These are phyloP conservation scores for Dryobotodes eremita DNA, from an alignment of 2,888 invertebrate genomes.

Conservation along the genomic window DNA sequence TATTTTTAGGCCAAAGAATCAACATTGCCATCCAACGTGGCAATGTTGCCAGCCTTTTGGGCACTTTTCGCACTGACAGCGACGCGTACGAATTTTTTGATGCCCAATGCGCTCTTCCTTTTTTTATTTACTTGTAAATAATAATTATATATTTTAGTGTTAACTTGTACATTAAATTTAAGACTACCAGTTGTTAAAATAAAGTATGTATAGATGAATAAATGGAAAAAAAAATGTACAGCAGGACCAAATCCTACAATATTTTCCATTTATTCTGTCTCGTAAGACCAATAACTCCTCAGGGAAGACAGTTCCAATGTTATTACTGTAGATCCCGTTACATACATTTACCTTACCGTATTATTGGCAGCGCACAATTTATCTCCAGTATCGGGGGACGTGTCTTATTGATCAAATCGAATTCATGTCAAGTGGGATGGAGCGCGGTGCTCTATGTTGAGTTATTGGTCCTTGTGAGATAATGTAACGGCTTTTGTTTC, in stretches of 20 bases:
- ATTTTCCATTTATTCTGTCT: constrained; percentile 22
- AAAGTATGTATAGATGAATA: background rate
- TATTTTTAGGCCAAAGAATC: background rate
- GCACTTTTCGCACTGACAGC: background rate
- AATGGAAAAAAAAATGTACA: background rate
- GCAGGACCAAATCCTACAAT: background rate
- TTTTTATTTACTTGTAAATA: background rate
- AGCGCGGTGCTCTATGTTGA: constrained; percentile 28
- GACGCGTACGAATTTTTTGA: background rate
- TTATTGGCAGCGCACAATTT: constrained; percentile 61
- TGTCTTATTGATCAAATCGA: constrained; percentile 61
- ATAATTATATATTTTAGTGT: background rate
- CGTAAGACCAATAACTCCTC: constrained; percentile 38
- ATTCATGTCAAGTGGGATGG: constrained; percentile 58
- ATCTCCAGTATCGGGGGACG: constrained; percentile 46
- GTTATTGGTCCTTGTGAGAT: constrained; percentile 38
- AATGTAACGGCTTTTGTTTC: constrained; percentile 24
- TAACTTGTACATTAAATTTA: background rate
- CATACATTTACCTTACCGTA: constrained; percentile 47
- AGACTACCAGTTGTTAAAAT: background rate
- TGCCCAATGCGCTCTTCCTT: background rate
- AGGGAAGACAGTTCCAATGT: constrained; percentile 37
- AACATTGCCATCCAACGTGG: background rate
- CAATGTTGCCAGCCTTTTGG: background rate
- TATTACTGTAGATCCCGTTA: constrained; percentile 52